Percentiles rank a stretch among this genome's conserved stretches.
Conservation (phyloP, 1,140 invertebrate genomes). For the Parapsyche elsis region DNA sequence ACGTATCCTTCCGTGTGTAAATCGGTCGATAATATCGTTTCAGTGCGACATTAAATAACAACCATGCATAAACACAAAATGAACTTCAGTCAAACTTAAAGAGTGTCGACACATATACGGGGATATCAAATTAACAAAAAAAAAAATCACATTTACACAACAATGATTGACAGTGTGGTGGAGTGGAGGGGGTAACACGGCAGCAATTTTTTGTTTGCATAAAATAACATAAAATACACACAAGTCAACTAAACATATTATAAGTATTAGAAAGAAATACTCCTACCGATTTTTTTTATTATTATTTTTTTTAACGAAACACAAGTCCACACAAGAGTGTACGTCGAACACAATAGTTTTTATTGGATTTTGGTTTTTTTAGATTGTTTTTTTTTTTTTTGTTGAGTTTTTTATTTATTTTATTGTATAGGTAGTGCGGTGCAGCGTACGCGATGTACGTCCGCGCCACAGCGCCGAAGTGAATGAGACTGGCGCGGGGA, state of each 20-base stretch:
- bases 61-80: too few relatives aligned
- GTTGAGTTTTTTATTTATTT: neutral
- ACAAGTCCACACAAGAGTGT: neutral
- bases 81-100: too few relatives aligned
- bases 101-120: too few relatives aligned
- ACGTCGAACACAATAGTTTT: neutral
- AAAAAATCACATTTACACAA: too few relatives aligned
- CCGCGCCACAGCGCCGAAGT: slow-evolving; percentile 25
- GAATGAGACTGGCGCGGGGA: slow-evolving; percentile 22
- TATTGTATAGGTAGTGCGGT: neutral
- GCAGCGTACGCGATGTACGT: slow-evolving; percentile 4
- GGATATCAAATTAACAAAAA: too few relatives aligned
- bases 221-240: too few relatives aligned
- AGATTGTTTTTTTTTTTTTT: neutral
- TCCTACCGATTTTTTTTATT: slow-evolving; percentile 2
- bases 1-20: neutral
- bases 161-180: too few relatives aligned
- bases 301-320: neutral
- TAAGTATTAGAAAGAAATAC: too few relatives aligned
- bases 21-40: neutral
- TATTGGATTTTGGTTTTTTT: neutral
- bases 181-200: too few relatives aligned
- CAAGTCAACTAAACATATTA: too few relatives aligned
- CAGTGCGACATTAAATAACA: too few relatives aligned
- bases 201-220: too few relatives aligned